Base-by-base conservation (phyloP, 2,113 vertebrate species). In the Atrichornis clamosus region DNA sequence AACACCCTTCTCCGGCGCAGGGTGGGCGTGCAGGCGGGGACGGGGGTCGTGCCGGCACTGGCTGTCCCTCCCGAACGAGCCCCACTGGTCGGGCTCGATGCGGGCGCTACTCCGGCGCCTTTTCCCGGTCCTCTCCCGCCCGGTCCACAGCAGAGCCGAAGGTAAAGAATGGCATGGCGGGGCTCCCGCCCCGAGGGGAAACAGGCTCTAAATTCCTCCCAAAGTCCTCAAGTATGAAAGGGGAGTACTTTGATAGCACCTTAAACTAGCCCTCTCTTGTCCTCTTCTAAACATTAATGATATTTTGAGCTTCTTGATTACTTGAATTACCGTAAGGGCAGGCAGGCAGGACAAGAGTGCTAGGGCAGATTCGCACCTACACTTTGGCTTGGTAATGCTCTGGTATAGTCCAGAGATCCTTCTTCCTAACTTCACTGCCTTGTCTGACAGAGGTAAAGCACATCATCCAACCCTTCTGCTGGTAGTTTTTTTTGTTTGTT, bases 291-390 rank as follows among this genome's bases (percentile, higher is more conserved):
- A 11, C 26, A 12, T 6, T 7, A 18, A 21, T 1, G 20, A 2
- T 6, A 6, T 4, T 27, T 2, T 1, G n/a, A 49, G 50, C 21
- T 35, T 8, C 59, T 8, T 1, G 17, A 16, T 22, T 24, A 4
- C 56, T 14, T 13, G 26, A 20, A 24, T 6, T 7, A 7, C 35
- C 4, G 2, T 7, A 20, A 27, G 8, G 4, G 35, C 22, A 11
- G 39, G 47, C 12, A n/a, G 19, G 8, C 6, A 1, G 7, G 8
- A 13, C 33, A 6, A 3, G 8, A 7, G 33, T 1, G 15, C 26
- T 0, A 7, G 7, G 15, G 27, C 9, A 5, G 18, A 9, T 24
- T 14, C 1, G 2, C 27, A 9, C 23, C 23, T 10, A 7, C 17
- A 15, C 26, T 9, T 1, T 3, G 16, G 8, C 37, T 68, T 21